Evolutionary conservation across 2,113 vertebrate genomes (phyloP).

Genomic region (Macquaria ambigua): DNA sequence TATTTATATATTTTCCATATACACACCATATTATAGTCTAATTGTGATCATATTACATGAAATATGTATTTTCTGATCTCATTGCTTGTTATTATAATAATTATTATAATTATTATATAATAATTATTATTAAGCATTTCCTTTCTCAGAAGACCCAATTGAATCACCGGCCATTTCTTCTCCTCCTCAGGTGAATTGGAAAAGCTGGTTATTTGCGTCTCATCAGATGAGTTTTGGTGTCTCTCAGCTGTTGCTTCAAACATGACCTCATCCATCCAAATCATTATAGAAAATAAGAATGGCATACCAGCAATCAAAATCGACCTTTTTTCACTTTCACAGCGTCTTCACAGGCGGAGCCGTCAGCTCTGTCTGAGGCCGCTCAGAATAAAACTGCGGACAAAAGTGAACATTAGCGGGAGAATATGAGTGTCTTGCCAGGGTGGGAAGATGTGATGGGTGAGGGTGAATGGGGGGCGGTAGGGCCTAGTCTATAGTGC

Average conservation of each 20-base stretch:
- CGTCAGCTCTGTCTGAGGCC: constrained; percentile 2
- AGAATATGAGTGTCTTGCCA: constrained; percentile 18
- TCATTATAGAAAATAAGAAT: constrained; percentile 5
- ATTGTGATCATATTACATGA: background rate
- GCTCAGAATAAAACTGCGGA: background rate
- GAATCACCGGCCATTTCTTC: background rate
- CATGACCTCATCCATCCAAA: constrained; percentile 40
- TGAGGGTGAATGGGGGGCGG: constrained; percentile 27
- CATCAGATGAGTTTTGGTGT: background rate
- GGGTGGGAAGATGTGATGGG: constrained; percentile 26
- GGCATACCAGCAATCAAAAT: constrained; percentile 8
- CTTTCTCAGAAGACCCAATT: background rate
- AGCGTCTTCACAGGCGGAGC: constrained; percentile 8
- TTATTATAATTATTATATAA: background rate
- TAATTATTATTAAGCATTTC: background rate
- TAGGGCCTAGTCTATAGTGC: constrained; percentile 17
- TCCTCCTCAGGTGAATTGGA: background rate
- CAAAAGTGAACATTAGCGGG: constrained; percentile 25
- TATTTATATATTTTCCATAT: too few species aligned
- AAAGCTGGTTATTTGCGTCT: background rate
- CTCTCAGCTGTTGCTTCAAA: constrained; percentile 35
- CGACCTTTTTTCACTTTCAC: constrained; percentile 12
- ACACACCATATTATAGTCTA: background rate
- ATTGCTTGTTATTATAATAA: background rate
- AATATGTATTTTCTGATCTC: background rate